Evolutionary conservation across 2,113 vertebrate species (phyloP), one percentile per base, ranked within the genome.

Genomic region (Nerophis lumbriciformis): DNA sequence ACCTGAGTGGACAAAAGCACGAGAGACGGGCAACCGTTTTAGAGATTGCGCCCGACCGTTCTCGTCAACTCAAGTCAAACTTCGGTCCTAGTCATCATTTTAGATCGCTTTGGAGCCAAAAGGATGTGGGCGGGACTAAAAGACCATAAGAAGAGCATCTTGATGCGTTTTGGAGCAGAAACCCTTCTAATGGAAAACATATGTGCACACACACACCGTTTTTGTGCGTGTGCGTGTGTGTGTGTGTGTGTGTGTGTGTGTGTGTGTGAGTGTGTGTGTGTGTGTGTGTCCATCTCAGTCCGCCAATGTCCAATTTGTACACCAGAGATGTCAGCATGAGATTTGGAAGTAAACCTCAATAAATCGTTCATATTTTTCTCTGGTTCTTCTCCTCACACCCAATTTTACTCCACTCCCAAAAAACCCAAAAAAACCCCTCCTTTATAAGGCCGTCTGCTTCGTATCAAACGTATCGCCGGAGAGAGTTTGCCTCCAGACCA

Each of bases 241-340:
- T 65, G 68, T 75, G 71, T 72, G 61, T 62, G 73, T 79, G 57
- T 28, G 28, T 28, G 28, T 28, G 28, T 28, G 47, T 64, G 44
- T 52, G 52, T 45, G 42, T 15, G 52, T 66, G 53, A 14, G 49
- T 65, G 68, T 75, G 71, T 72, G 61, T 62, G 73, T 79, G 57
- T 75, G 35, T 10, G 15, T 55, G 4, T 51, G 19, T 36, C 48
- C 51, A 19, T 54, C 6, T 49, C 39, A 42, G 50, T 61, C 21
- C 38, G 45, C 59, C 59, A 74, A 37, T 53, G 64, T 47, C 60
- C 65, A 85, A 83, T 85, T 85, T 85, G 79, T 83, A 66, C 59
- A 73, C 66, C 37, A 47, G 35, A 75, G 82, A 74, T 78, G 60
- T 72, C 59, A 59, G 39, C 42, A 52, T 50, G 44, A 57, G 55